These are phyloP conservation scores for Adoxophyes honmai DNA, from an alignment of 1,140 invertebrate species.

Conservation along the genomic window DNA sequence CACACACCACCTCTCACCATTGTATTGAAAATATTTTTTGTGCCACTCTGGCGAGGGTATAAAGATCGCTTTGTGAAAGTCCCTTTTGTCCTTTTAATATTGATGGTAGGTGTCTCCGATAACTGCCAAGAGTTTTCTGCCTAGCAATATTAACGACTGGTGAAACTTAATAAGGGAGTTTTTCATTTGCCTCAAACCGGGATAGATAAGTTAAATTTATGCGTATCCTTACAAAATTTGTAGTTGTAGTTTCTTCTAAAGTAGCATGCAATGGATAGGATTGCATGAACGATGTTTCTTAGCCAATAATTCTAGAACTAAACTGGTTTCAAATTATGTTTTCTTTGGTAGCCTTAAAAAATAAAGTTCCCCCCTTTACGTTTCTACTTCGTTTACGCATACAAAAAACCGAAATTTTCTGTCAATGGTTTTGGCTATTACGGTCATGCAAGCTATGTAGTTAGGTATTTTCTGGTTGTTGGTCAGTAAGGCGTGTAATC, in stretches of 20 bases:
- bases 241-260: too few species aligned
- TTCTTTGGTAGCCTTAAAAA: too few species aligned
- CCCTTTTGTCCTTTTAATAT: constrained; percentile 40
- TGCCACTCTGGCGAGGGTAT: constrained; percentile 42
- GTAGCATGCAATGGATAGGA: too few species aligned
- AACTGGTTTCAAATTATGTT: too few species aligned
- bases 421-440: background rate
- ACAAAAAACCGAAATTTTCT: background rate
- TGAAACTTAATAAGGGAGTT: background rate
- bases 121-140: constrained; percentile 11
- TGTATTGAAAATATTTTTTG: constrained; percentile 51
- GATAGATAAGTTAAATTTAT: background rate
- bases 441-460: background rate
- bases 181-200: background rate
- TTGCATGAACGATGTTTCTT: too few species aligned
- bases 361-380: too few species aligned
- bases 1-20: constrained; percentile 58
- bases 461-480: constrained; percentile 38
- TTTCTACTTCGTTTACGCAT: background rate
- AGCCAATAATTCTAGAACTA: too few species aligned
- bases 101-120: constrained; percentile 21
- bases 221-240: background rate
- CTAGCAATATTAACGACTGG: background rate
- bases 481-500: constrained; percentile 64
- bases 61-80: constrained; percentile 53